phyloP scores from a whole-genome alignment of 2,888 invertebrate genomes.

The Microplitis deprimator region DNA sequence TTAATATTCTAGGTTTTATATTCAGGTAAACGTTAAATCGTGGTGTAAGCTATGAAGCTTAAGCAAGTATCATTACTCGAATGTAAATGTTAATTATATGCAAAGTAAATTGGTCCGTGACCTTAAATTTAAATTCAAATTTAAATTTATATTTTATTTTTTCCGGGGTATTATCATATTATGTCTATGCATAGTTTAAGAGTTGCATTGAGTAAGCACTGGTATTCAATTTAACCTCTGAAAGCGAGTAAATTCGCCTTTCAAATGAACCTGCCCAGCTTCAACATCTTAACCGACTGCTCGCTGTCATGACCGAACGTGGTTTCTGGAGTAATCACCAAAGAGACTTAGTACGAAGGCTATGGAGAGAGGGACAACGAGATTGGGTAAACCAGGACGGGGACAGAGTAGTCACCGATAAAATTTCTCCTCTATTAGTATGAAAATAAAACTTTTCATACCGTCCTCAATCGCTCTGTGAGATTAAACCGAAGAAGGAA shows the following conservation, averaged over 20 bases:
- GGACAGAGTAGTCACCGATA: no score
- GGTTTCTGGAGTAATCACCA: conserved; percentile 40
- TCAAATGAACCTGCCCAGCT: conserved; percentile 46
- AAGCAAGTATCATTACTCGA: neutral
- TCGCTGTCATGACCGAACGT: neutral
- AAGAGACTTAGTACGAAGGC: conserved; percentile 40
- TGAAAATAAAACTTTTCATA: conserved; percentile 21
- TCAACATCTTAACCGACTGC: neutral
- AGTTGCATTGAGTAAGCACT: conserved; percentile 26
- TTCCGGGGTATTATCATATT: neutral
- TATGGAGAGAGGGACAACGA: conserved; percentile 37
- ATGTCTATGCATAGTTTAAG: neutral
- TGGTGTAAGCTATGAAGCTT: neutral
- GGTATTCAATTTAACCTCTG: conserved; percentile 48
- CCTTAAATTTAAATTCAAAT: conserved; percentile 1
- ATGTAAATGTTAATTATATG: neutral
- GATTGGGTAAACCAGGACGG: neutral
- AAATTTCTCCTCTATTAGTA: conserved; percentile 9
- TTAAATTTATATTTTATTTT: neutral
- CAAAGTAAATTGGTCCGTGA: neutral
- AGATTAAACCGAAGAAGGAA: conserved; percentile 10
- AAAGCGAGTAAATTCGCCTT: conserved; percentile 48
- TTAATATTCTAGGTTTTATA: neutral
- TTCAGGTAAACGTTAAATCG: neutral
- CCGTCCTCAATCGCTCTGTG: neutral